Percentiles rank a stretch among this genome's conserved stretches.
phyloP scores from a whole-genome alignment of 1,140 invertebrate species.

The Heterodera carotae region DNA sequence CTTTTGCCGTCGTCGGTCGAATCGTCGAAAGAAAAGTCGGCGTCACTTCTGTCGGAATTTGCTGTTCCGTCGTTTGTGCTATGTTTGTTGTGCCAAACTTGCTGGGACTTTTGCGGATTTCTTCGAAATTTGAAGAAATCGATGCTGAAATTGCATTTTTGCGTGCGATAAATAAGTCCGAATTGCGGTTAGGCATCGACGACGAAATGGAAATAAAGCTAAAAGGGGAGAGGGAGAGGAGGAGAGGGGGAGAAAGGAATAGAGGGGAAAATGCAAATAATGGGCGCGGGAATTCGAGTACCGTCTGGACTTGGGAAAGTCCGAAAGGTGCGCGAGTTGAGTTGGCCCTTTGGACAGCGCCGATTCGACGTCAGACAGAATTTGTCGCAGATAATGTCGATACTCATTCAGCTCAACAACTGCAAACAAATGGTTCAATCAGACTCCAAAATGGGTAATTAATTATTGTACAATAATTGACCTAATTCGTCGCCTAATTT shows the following conservation, averaged over 20 bases:
- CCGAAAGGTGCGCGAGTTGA: neutral
- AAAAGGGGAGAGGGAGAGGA: neutral
- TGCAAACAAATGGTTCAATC: neutral
- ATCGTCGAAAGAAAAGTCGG: neutral
- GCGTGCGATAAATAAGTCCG: neutral
- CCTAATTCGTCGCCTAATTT: no score
- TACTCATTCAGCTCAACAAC: constrained; percentile 2
- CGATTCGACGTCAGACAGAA: neutral
- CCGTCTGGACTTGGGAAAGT: constrained; percentile 5
- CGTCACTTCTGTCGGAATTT: neutral
- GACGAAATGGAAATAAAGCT: constrained; percentile 4
- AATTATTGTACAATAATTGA: no score
- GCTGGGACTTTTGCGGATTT: constrained; percentile 1
- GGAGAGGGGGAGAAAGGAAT: neutral
- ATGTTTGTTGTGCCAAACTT: neutral
- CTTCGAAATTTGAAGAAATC: neutral
- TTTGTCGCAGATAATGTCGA: neutral
- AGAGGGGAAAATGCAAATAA: neutral
- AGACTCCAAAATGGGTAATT: neutral
- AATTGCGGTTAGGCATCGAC: constrained; percentile 4
- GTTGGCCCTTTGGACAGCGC: neutral
- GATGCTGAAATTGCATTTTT: constrained; percentile 5
- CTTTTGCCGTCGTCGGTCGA: neutral
- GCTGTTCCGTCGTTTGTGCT: neutral
- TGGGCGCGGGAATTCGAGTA: neutral